Percentiles rank a stretch among this genome's conserved stretches.
Conservation (phyloP, 2,797 vertebrate species). For the Lycodopsis pacificus region DNA sequence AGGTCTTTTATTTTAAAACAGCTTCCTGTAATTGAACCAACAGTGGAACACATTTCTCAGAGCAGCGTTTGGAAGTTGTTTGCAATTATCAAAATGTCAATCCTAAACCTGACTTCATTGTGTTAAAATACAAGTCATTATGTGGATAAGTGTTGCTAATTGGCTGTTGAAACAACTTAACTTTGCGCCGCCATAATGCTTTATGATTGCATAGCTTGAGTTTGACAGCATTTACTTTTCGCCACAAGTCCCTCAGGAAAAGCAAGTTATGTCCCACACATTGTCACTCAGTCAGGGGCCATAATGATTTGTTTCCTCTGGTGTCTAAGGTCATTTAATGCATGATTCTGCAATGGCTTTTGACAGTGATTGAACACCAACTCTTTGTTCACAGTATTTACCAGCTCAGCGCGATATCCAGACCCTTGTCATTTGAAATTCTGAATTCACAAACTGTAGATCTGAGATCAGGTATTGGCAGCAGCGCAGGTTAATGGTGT, state of each 20-base stretch:
- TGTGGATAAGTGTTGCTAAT: slow-evolving; percentile 49
- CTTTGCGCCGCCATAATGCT: slow-evolving; percentile 63
- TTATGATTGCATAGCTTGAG: slow-evolving; percentile 72
- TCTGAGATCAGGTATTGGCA: slow-evolving; percentile 48
- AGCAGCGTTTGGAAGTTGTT: background rate
- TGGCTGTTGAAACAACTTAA: slow-evolving; percentile 64
- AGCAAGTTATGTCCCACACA: slow-evolving; percentile 72
- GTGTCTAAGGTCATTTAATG: slow-evolving; percentile 80
- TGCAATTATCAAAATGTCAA: slow-evolving; percentile 15
- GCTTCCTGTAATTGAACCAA: slow-evolving; percentile 16
- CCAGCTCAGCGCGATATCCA: slow-evolving; percentile 52
- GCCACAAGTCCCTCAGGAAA: slow-evolving; percentile 73
- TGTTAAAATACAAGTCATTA: slow-evolving; percentile 15
- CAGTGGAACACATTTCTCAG: slow-evolving; percentile 4
- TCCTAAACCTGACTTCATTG: background rate
- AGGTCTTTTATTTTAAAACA: slow-evolving; percentile 81
- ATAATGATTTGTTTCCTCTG: slow-evolving; percentile 84
- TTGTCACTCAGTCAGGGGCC: slow-evolving; percentile 72
- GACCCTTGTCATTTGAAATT: slow-evolving; percentile 51
- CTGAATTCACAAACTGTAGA: slow-evolving; percentile 58
- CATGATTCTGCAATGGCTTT: slow-evolving; percentile 69
- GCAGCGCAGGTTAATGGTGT: slow-evolving; percentile 65
- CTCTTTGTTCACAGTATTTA: slow-evolving; percentile 62
- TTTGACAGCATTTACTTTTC: slow-evolving; percentile 75
- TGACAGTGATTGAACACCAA: slow-evolving; percentile 82